Conservation (phyloP, 2,888 invertebrate genomes). For the Cabera pusaria region DNA sequence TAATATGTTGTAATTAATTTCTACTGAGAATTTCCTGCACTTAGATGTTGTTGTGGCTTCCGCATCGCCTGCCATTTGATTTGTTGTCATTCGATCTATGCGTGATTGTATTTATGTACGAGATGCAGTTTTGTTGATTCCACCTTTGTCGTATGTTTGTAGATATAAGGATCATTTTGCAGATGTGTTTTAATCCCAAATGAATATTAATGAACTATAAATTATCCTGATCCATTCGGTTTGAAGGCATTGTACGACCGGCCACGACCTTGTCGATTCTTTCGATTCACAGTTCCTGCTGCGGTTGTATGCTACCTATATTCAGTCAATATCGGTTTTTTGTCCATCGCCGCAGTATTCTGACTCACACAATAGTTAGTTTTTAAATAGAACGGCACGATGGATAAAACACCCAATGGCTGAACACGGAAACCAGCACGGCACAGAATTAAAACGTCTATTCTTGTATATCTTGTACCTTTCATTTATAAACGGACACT, state of each 20-base stretch:
- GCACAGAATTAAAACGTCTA: conserved; percentile 41
- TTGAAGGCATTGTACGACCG: conserved; percentile 69
- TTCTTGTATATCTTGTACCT: conserved; percentile 30
- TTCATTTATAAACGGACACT: conserved; percentile 30
- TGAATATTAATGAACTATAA: conserved; percentile 42
- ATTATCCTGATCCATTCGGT: conserved; percentile 41
- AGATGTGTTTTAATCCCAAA: conserved; percentile 2
- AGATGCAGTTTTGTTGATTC: conserved; percentile 4
- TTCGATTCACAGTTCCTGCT: conserved; percentile 65
- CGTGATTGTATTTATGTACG: too few species aligned
- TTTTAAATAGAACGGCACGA: conserved; percentile 58
- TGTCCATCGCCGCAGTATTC: conserved; percentile 49
- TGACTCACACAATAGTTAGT: conserved; percentile 62
- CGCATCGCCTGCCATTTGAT: conserved; percentile 30
- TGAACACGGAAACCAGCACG: conserved; percentile 44
- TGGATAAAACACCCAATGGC: conserved; percentile 49
- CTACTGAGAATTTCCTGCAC: conserved; percentile 35
- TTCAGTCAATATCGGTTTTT: conserved; percentile 53
- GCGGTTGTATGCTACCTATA: conserved; percentile 39
- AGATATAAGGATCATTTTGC: not conserved
- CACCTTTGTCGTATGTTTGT: not conserved
- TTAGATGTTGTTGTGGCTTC: conserved; percentile 37
- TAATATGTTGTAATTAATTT: conserved; percentile 42
- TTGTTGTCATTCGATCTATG: conserved; percentile 10
- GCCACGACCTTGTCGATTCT: conserved; percentile 66